These are phyloP conservation scores for Aromia moschata DNA, from an alignment of 2,888 invertebrate genomes.

Conservation along the genomic window DNA sequence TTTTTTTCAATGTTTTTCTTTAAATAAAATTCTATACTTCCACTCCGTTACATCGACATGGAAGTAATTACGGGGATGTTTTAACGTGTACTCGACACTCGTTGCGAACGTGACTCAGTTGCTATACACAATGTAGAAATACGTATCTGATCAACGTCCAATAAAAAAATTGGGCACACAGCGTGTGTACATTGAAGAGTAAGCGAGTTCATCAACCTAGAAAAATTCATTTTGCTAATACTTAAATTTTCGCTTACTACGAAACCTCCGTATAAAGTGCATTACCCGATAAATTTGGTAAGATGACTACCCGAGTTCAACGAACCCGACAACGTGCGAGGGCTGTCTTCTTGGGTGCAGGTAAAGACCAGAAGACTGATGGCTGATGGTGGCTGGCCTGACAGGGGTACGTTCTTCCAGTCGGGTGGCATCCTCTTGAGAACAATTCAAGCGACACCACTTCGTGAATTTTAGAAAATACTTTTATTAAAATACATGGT, in stretches of 20 bases:
- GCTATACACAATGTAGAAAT: slow-evolving; percentile 12
- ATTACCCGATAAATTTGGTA: slow-evolving; percentile 41
- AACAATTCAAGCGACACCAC: too few relatives aligned
- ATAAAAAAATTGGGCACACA: slow-evolving; percentile 37
- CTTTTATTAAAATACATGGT: too few relatives aligned
- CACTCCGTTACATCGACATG: too few relatives aligned
- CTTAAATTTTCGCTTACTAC: slow-evolving; percentile 38
- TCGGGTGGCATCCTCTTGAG: too few relatives aligned
- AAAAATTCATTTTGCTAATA: slow-evolving; percentile 40
- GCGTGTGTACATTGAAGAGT: slow-evolving; percentile 27
- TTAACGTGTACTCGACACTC: too few relatives aligned
- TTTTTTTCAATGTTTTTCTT: too few relatives aligned
- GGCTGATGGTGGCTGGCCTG: too few relatives aligned
- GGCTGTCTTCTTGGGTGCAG: not conserved
- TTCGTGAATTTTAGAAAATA: too few relatives aligned
- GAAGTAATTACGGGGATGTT: not conserved
- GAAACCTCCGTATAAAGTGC: slow-evolving; percentile 36
- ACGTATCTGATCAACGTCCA: slow-evolving; percentile 24
- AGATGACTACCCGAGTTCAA: slow-evolving; percentile 25
- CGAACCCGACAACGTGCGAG: slow-evolving; percentile 1
- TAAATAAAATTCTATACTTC: too few relatives aligned
- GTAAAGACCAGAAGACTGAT: too few relatives aligned
- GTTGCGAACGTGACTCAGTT: too few relatives aligned
- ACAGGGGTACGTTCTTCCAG: too few relatives aligned
- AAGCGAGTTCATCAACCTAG: slow-evolving; percentile 40